phyloP scores from a whole-genome alignment of 2,888 invertebrate genomes.

The Dryomyza anilis region DNA sequence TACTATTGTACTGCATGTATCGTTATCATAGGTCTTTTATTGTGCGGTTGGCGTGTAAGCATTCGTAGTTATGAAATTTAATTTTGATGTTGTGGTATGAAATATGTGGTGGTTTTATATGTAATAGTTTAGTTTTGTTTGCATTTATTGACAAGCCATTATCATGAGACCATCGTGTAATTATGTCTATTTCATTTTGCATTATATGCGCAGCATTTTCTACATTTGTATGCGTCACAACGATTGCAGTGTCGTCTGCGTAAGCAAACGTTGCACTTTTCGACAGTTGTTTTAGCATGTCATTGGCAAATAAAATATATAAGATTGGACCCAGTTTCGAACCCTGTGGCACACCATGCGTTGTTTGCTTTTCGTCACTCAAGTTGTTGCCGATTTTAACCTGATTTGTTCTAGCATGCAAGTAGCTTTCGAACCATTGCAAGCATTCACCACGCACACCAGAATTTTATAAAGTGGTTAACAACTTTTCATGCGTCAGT shows the following conservation, averaged over 20 bases:
- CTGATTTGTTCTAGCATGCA: not conserved
- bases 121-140: not conserved
- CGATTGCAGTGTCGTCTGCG: not conserved
- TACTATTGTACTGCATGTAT: not conserved
- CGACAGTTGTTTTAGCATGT: not conserved
- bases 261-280: not conserved
- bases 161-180: not conserved
- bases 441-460: not conserved
- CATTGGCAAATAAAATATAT: not conserved
- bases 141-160: not conserved
- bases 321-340: not conserved
- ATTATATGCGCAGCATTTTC: not conserved
- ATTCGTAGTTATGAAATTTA: not conserved
- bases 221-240: not conserved
- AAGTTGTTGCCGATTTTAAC: not conserved
- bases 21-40: too few species aligned
- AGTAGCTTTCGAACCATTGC: not conserved
- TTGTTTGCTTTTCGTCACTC: not conserved
- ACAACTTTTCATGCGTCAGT: not conserved
- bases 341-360: not conserved
- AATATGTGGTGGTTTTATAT: too few species aligned
- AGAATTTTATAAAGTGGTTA: not conserved
- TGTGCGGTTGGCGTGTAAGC: not conserved
- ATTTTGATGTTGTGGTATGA: not conserved
- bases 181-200: too few species aligned